Base-by-base conservation (phyloP, 2,797 vertebrate species). In the Chromis chromis region DNA sequence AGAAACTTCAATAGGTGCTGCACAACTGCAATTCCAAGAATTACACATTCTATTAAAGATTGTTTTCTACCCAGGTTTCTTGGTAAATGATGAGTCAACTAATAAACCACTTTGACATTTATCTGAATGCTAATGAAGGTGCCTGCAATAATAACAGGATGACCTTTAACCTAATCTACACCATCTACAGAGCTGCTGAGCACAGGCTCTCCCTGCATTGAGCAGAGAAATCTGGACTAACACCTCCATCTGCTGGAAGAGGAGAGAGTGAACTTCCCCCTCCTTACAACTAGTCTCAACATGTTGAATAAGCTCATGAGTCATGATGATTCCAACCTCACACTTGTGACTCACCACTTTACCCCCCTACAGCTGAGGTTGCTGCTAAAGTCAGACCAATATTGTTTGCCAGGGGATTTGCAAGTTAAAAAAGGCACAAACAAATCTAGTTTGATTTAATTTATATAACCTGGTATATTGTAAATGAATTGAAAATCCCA, bases 231-330 rank as follows among this genome's bases (percentile, higher is more conserved):
- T 31, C 2, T 81, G 31, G 54, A 5, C 25, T 1, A 8, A 64
- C 56, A 39, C 4, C 85, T 83, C 89, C 93, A 73, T 25, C 93
- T 94, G 84, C 81, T 74, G 93, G 88, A 54, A 16, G 12, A 6
- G 1, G 19, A 27, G 13, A 19, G 12, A 17, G 5, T 3, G 66
- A 79, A 78, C 54, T 76, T 76, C 78, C 28, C 25, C 36, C 64
- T 21, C n/a, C 19, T 13, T 2, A 36, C 24, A 21, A 46, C 83
- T 22, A 6, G 53, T 19, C 78, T 44, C 13, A 65, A 78, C 82
- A 76, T 58, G 83, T 83, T 71, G 57, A 71, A 53, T 66, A 63
- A 70, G 25, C 65, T 54, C 21, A 33, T 89, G 89, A 92, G 60
- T 91, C 90, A 44, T 44, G 42, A 44, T 44, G 42, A 65, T 22